Conservation (phyloP, 2,113 vertebrate species). For the Rhinoptilus africanus region DNA sequence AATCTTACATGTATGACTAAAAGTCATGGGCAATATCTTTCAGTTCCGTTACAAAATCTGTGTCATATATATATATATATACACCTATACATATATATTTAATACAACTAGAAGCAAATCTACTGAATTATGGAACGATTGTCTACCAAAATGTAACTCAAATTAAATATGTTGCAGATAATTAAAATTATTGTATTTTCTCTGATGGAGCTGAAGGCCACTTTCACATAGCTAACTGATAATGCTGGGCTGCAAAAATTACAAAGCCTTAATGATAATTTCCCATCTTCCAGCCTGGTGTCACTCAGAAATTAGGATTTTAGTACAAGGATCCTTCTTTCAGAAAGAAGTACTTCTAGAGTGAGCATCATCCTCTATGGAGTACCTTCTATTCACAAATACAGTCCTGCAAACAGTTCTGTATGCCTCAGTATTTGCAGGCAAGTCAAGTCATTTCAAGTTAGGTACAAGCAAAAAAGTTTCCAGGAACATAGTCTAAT, state of each 20-base stretch:
- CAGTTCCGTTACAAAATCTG: conserved; percentile 63
- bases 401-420: background rate
- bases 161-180: conserved; percentile 35
- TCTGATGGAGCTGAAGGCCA: conserved; percentile 74
- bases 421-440: background rate
- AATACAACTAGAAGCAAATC: conserved; percentile 58
- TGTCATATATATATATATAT: background rate
- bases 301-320: background rate
- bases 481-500: background rate
- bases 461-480: background rate
- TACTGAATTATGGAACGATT: conserved; percentile 59
- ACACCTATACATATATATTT: conserved; percentile 47
- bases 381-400: background rate
- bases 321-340: background rate
- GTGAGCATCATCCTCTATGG: background rate
- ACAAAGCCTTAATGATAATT: conserved; percentile 37
- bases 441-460: background rate
- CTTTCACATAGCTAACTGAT: conserved; percentile 63
- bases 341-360: conserved; percentile 38
- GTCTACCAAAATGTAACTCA: conserved; percentile 64
- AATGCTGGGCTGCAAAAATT: conserved; percentile 45
- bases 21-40: conserved; percentile 50
- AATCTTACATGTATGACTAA: conserved; percentile 68
- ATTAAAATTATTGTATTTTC: conserved; percentile 26
- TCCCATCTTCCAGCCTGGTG: background rate